Conservation (phyloP, 1,140 invertebrate species). For the Propsilocerus akamusi region DNA sequence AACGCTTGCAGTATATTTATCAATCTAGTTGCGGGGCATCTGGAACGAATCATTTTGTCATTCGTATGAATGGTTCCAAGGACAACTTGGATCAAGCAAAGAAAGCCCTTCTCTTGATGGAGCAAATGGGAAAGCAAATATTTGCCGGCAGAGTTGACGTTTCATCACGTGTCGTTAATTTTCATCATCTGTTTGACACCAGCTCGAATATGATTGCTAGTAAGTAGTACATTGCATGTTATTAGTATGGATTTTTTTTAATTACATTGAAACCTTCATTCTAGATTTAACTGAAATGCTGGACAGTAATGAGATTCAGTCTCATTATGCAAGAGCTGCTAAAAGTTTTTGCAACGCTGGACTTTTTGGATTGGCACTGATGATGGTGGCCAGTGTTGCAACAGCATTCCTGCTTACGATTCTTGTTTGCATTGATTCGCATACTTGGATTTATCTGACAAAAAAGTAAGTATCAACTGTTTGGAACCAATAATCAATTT, state of each 20-base stretch:
- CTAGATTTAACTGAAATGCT: conserved; percentile 34
- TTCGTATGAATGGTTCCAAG: not conserved
- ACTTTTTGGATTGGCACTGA: conserved; percentile 51
- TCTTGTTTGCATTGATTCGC: conserved; percentile 85
- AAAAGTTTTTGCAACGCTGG: conserved; percentile 50
- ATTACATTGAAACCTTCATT: no score
- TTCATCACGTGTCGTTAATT: no score
- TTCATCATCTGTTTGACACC: no score
- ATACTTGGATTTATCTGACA: conserved; percentile 90
- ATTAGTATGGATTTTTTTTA: no score
- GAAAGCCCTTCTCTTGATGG: no score
- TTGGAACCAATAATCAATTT: not conserved
- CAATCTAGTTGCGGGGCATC: not conserved
- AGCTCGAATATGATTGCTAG: no score
- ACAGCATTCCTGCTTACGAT: conserved; percentile 69
- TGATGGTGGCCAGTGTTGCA: conserved; percentile 51
- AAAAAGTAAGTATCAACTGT: conserved; percentile 28
- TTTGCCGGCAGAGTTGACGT: no score
- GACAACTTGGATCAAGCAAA: not conserved
- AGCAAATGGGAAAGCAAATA: no score
- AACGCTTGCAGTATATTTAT: not conserved
- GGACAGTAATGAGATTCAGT: conserved; percentile 46
- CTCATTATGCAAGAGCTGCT: conserved; percentile 45
- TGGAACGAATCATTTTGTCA: not conserved
- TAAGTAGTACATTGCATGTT: no score